Conservation (phyloP, 2,113 vertebrate genomes). For the Zeus faber region DNA sequence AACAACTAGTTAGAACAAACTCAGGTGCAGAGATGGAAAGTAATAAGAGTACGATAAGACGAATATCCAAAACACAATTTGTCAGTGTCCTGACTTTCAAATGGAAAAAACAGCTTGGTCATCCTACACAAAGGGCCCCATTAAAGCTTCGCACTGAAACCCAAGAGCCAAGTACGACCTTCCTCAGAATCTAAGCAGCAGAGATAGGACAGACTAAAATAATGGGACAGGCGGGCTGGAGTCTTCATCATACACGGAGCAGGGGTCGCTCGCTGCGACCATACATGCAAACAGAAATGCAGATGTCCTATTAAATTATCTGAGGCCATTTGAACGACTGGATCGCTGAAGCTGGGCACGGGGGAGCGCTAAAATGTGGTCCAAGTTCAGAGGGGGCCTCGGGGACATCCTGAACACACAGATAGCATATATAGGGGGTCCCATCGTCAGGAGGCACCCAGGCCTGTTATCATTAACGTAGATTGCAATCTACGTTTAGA, state of each 20-base stretch:
- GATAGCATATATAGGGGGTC: slow-evolving; percentile 69
- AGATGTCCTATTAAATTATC: slow-evolving; percentile 67
- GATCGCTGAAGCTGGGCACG: slow-evolving; percentile 50
- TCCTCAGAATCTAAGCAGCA: slow-evolving; percentile 41
- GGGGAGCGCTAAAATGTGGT: slow-evolving; percentile 68
- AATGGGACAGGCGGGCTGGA: slow-evolving; percentile 49
- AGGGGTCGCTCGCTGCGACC: slow-evolving; percentile 20
- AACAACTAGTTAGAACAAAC: slow-evolving; percentile 20
- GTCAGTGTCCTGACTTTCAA: slow-evolving; percentile 18
- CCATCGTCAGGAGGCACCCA: slow-evolving; percentile 35
- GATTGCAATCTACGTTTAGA: slow-evolving; percentile 21
- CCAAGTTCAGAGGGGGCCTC: slow-evolving; percentile 43
- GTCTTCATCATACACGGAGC: slow-evolving; percentile 48
- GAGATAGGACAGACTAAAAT: slow-evolving; percentile 42
- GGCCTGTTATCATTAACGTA: not conserved
- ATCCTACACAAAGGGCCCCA: slow-evolving; percentile 48
- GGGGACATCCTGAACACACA: slow-evolving; percentile 43
- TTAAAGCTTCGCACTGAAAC: slow-evolving; percentile 37
- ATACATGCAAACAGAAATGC: slow-evolving; percentile 59
- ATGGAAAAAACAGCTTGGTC: slow-evolving; percentile 34
- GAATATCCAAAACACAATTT: slow-evolving; percentile 6
- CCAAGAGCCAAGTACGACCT: slow-evolving; percentile 49
- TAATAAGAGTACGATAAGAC: slow-evolving; percentile 9
- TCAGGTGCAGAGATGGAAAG: slow-evolving; percentile 21
- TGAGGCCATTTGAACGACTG: slow-evolving; percentile 48